Percentiles rank a stretch among this genome's conserved stretches.
These are phyloP conservation scores for Cephalopholis sonnerati DNA, from an alignment of 2,113 vertebrate species.

Conservation along the genomic window DNA sequence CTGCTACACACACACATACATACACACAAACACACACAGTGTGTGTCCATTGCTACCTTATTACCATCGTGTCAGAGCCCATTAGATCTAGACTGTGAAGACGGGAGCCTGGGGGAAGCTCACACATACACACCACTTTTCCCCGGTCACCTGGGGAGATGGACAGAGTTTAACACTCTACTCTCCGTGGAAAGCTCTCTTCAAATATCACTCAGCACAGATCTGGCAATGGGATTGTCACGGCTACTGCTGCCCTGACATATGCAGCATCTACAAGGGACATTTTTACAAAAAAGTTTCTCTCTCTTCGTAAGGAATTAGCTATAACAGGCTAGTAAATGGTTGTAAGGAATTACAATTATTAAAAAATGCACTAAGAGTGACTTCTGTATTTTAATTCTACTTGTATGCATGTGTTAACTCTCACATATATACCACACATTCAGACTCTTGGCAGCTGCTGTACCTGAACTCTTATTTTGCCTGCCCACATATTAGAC, in stretches of 20 bases:
- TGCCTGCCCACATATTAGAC: not conserved
- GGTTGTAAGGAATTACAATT: not conserved
- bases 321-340: not conserved
- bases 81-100: constrained; percentile 83
- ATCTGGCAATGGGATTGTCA: not conserved
- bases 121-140: constrained; percentile 63
- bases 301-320: not conserved
- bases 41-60: constrained; percentile 61
- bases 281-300: not conserved
- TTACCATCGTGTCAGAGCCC: constrained; percentile 76
- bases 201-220: constrained; percentile 18
- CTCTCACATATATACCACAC: constrained; percentile 11
- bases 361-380: not conserved
- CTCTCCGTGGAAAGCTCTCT: constrained; percentile 36
- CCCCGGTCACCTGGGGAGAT: constrained; percentile 45
- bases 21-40: constrained; percentile 19
- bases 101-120: constrained; percentile 50
- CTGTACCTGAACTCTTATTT: not conserved
- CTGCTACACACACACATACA: constrained; percentile 24
- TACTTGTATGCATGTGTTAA: constrained; percentile 23
- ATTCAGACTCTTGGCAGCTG: constrained; percentile 1
- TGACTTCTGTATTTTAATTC: constrained; percentile 12
- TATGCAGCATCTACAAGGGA: not conserved
- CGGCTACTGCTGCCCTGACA: not conserved
- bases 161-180: constrained; percentile 37